A percentile compares a stretch with the other conserved stretches of the same genome.
Evolutionary conservation across 2,888 invertebrate genomes (phyloP).

Genomic region (Eilema depressum): DNA sequence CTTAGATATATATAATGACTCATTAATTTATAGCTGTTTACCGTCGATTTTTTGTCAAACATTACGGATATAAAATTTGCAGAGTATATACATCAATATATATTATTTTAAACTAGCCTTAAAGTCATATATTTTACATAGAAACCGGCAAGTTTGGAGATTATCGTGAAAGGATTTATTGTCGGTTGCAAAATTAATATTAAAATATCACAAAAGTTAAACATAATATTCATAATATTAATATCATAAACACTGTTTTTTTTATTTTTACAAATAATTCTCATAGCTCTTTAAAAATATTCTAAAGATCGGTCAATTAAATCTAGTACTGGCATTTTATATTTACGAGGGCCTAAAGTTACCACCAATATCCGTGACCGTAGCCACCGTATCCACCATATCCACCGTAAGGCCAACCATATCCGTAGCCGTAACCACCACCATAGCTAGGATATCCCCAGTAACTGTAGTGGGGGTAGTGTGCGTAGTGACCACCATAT

Average conservation of each 20-base stretch:
- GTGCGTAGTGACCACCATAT: conserved; percentile 60
- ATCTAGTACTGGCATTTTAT: conserved; percentile 58
- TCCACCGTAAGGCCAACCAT: conserved; percentile 56
- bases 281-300: conserved; percentile 5
- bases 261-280: conserved; percentile 12
- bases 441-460: conserved; percentile 52
- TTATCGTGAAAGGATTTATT: conserved; percentile 23
- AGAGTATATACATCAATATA: background rate
- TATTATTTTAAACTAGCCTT: background rate
- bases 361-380: conserved; percentile 52
- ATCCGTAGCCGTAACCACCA: conserved; percentile 56
- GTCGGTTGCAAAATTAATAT: background rate
- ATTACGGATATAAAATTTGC: background rate
- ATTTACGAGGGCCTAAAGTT: conserved; percentile 38
- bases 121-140: conserved; percentile 29
- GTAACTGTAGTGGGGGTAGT: conserved; percentile 51
- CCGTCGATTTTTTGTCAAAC: background rate
- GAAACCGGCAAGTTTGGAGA: conserved; percentile 43
- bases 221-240: background rate
- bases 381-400: conserved; percentile 56
- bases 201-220: conserved; percentile 18
- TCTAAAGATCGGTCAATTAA: conserved; percentile 26
- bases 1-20: too few species aligned
- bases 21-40: too few species aligned
- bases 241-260: conserved; percentile 4